Percentiles rank a stretch among this genome's conserved stretches.
phyloP scores from a whole-genome alignment of 2,888 invertebrate genomes.

The Sicus ferrugineus region DNA sequence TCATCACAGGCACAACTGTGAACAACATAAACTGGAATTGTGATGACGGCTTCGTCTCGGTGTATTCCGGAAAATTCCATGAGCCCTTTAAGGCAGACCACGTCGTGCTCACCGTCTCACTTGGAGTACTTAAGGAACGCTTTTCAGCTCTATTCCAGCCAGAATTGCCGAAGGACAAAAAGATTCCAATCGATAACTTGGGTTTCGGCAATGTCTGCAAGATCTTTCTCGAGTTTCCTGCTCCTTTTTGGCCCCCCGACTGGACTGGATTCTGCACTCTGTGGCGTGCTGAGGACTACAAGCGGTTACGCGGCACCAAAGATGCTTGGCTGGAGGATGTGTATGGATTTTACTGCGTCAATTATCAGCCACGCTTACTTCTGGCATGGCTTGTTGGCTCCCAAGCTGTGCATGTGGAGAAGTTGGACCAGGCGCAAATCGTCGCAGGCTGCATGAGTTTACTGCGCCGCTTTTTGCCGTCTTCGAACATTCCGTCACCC shows the following conservation, averaged over 20 bases:
- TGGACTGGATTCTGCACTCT: constrained; percentile 67
- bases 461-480: constrained; percentile 49
- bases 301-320: constrained; percentile 38
- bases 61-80: constrained; percentile 54
- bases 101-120: constrained; percentile 68
- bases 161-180: constrained; percentile 62
- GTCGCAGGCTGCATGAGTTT: constrained; percentile 46
- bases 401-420: constrained; percentile 70
- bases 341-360: constrained; percentile 73
- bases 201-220: constrained; percentile 70
- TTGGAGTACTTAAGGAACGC: constrained; percentile 69
- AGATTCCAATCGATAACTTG: constrained; percentile 65
- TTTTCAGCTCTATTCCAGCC: constrained; percentile 63
- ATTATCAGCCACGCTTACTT: constrained; percentile 69
- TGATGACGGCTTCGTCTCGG: constrained; percentile 38
- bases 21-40: constrained; percentile 47
- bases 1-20: constrained; percentile 46
- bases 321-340: constrained; percentile 71
- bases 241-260: constrained; percentile 67
- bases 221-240: constrained; percentile 68
- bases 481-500: constrained; percentile 46
- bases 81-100: constrained; percentile 65
- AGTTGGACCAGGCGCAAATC: constrained; percentile 65
- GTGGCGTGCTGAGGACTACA: constrained; percentile 67
- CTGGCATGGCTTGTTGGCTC: constrained; percentile 73